Evolutionary conservation across 1,140 invertebrate species (phyloP), one percentile per base, ranked within the genome.

Genomic region (Nasonia longicornis): DNA sequence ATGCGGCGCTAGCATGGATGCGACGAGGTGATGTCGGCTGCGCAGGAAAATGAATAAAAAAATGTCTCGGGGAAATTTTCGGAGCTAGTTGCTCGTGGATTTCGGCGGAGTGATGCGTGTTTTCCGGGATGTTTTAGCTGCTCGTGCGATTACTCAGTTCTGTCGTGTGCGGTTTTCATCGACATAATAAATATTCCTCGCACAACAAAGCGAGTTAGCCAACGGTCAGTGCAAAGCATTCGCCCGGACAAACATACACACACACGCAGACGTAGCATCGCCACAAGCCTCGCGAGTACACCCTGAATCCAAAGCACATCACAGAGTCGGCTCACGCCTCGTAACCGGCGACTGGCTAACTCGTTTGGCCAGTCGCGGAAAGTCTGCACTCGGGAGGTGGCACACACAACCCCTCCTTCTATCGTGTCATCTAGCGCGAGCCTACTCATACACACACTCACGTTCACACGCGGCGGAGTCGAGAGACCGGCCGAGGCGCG

Each of bases 1-100:
- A 11, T 20, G 48, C 35, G 7, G 31, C 20, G 11, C 20, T 66
- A 69, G 72, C 3, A 76, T 71, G 73, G 79, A 80, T 80, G 10
- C 38, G 79, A 74, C 72, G 38, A 7, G 58, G 38, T 67, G 22
- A 67, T 11, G 29, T 2, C 64, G 64, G 29, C 20, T 31, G 8
- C 6, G 14, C 2, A 2, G 64, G 29, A 67, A 67, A 67, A 67
- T 26, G 10, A n/a, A 31, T 67, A 67, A 67, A 29, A 26, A 67
- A 67, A 67, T 67, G 22, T 26, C 64, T 26, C 11, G 8, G 64
- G 14, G 0, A 31, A 67, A 31, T 66, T 20, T 48, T 48, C 14
- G 12, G 45, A 16, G 45, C 45, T 48, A 48, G 45, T 48, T 16
- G 45, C 14, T 48, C 14, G 12, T 48, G 2, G 45, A 10, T 16